phyloP scores from a whole-genome alignment of 2,113 vertebrate genomes.

The Xenopus laevis region DNA sequence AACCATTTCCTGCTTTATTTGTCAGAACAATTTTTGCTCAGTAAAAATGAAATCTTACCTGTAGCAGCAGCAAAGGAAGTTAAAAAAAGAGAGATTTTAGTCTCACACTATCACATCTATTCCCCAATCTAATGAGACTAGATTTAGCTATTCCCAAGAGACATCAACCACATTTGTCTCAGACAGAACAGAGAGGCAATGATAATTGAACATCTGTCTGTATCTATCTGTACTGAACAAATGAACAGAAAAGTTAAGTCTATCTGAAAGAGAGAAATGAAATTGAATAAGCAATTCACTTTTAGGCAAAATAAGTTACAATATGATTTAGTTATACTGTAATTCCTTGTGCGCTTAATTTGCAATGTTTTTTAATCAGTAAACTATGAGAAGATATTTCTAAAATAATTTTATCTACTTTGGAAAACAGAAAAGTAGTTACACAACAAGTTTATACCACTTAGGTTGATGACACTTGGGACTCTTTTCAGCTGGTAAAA shows the following conservation, averaged over 20 bases:
- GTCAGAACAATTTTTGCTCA: too few species aligned
- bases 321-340: background rate
- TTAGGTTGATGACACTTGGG: too few species aligned
- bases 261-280: constrained; percentile 25
- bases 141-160: constrained; percentile 39
- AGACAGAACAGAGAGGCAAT: constrained; percentile 39
- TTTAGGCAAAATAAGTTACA: constrained; percentile 1
- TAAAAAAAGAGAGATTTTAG: background rate
- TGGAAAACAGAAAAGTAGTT: too few species aligned
- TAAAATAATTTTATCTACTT: too few species aligned
- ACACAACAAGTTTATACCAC: too few species aligned
- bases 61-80: background rate
- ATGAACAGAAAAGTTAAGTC: constrained; percentile 36
- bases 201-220: constrained; percentile 44
- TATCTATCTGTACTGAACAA: constrained; percentile 36
- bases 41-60: too few species aligned
- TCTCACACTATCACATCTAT: constrained; percentile 18
- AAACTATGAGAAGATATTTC: background rate
- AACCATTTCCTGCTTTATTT: too few species aligned
- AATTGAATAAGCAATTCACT: constrained; percentile 12
- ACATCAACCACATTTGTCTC: constrained; percentile 41
- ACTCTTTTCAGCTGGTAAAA: too few species aligned
- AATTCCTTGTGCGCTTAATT: background rate
- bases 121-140: constrained; percentile 38
- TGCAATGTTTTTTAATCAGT: background rate